Evolutionary conservation across 2,113 vertebrate genomes (phyloP).

Genomic region (Eolophus roseicapilla): DNA sequence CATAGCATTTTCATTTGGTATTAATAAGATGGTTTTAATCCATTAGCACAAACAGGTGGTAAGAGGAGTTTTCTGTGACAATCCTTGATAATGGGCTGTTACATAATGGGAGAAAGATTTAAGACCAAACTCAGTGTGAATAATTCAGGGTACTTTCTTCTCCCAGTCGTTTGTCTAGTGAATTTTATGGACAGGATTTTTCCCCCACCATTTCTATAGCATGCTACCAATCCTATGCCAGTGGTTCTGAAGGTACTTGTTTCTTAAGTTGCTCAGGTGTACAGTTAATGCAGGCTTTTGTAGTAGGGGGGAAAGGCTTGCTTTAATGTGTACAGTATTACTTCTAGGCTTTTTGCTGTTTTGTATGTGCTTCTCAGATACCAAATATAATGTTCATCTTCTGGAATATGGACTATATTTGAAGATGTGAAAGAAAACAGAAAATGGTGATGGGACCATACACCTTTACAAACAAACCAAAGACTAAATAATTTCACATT

Average conservation of each 20-base stretch:
- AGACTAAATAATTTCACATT: neutral
- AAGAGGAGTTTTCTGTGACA: neutral
- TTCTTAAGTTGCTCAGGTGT: neutral
- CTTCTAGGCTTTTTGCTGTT: neutral
- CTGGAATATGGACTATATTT: neutral
- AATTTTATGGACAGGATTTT: neutral
- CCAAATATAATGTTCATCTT: neutral
- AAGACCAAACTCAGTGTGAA: neutral
- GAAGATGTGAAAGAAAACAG: neutral
- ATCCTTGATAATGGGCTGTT: neutral
- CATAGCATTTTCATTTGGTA: neutral
- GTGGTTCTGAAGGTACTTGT: neutral
- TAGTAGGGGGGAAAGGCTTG: neutral
- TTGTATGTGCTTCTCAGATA: neutral
- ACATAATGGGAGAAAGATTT: neutral
- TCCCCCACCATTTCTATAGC: accelerated
- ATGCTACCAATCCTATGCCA: neutral
- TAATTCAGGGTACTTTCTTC: neutral
- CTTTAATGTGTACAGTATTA: neutral
- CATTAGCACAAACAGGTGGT: neutral
- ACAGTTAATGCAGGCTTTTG: neutral
- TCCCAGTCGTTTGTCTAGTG: neutral
- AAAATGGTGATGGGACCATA: neutral
- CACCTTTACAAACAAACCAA: neutral
- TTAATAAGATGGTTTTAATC: neutral